Evolutionary conservation across 2,888 invertebrate species (phyloP).

Genomic region (Stomorhina lunata): DNA sequence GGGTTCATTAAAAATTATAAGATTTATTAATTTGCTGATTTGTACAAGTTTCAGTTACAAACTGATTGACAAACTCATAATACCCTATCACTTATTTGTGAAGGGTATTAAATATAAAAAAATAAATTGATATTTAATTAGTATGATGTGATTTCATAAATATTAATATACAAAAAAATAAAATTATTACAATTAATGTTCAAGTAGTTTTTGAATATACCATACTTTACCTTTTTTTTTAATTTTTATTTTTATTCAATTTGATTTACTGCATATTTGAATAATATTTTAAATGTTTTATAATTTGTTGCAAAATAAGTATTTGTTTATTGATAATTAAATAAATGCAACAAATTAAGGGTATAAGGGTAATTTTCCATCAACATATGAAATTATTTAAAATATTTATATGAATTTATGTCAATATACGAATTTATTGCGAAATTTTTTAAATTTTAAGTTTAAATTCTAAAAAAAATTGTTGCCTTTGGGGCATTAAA

Average conservation of each 20-base stretch:
- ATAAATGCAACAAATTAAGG: neutral
- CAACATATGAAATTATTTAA: neutral
- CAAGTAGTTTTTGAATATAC: slow-evolving; percentile 8
- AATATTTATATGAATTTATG: neutral
- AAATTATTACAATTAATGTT: neutral
- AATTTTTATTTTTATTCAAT: slow-evolving; percentile 2
- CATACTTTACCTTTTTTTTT: slow-evolving; percentile 14
- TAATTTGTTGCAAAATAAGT: neutral
- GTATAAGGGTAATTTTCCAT: neutral
- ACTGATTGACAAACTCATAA: too few relatives aligned
- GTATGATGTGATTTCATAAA: slow-evolving; percentile 43
- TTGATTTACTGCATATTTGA: slow-evolving; percentile 27
- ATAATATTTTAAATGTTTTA: slow-evolving; percentile 18
- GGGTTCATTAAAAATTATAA: too few relatives aligned
- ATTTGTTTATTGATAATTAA: slow-evolving; percentile 19
- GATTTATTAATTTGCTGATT: too few relatives aligned
- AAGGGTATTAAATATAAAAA: too few relatives aligned
- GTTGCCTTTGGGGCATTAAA: too few relatives aligned
- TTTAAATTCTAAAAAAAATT: too few relatives aligned
- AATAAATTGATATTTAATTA: slow-evolving; percentile 46
- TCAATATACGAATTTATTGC: too few relatives aligned
- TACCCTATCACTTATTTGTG: too few relatives aligned
- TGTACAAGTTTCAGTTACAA: too few relatives aligned
- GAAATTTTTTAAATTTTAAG: too few relatives aligned
- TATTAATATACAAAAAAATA: neutral